These are phyloP conservation scores for Panopea generosa DNA, from an alignment of 2,888 invertebrate species.

Conservation along the genomic window DNA sequence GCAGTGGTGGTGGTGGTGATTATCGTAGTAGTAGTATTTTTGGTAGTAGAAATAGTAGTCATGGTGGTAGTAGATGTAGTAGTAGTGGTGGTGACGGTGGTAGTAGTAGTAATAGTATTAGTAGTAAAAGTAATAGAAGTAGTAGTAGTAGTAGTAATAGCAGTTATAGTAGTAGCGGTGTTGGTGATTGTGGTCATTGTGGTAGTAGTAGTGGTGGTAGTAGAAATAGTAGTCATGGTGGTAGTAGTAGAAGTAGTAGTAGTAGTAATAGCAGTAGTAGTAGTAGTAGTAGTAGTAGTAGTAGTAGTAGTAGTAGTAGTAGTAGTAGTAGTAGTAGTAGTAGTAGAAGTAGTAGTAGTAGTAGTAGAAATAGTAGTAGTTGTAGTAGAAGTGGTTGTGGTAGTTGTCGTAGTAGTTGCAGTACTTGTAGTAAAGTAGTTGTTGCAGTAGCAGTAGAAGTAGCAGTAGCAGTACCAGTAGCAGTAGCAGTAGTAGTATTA, in stretches of 20 bases:
- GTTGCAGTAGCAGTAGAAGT: no score
- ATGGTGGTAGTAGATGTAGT: no score
- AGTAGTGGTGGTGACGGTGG: neutral
- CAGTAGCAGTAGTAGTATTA: no score
- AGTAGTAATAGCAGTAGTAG: conserved; percentile 21
- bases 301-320: conserved; percentile 18
- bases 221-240: conserved; percentile 13
- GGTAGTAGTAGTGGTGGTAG: conserved; percentile 26
- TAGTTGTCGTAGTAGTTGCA: no score
- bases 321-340: no score
- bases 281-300: conserved; percentile 26
- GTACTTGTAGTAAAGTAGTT: no score
- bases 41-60: no score
- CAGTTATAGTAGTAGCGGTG: conserved; percentile 29
- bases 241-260: conserved; percentile 25
- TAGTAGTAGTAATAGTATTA: conserved; percentile 15
- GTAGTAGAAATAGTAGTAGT: no score
- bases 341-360: no score
- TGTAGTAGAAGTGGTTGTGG: no score
- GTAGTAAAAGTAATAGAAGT: conserved; percentile 21
- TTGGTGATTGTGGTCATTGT: conserved; percentile 26
- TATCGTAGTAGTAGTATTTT: neutral
- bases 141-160: conserved; percentile 24
- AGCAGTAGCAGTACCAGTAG: no score
- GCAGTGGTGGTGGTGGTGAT: no score